Evolutionary conservation across 2,113 vertebrate species (phyloP), one percentile per base, ranked within the genome.

Genomic region (Podarcis raffonei): DNA sequence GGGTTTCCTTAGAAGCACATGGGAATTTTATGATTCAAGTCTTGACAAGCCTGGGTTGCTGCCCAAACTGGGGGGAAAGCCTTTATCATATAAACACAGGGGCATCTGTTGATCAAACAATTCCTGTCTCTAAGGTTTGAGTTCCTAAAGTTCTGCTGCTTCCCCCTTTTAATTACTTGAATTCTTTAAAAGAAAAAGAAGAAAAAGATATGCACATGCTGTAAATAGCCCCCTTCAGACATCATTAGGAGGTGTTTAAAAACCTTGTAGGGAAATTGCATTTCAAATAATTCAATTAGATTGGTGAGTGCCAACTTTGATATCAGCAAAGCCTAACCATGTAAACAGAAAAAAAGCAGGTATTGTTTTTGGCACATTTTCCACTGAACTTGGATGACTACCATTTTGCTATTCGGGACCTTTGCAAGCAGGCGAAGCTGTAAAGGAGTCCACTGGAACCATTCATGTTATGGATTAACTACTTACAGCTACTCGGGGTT

Each of bases 331-430:
- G 85, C 79, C 90, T 89, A 90, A 75, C 62, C 90, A 89, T 86
- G 87, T 81, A 91, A 91, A 95, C 4, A 92, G 62, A 22, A 80
- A 23, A 82, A 35, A 91, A 90, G 9, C 2, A 89, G 53, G 62
- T 95, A 93, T 94, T 92, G 84, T 87, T 93, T 94, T 95, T 96
- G 96, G 94, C 95, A 94, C 82, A 89, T 93, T 90, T 93, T 86
- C 42, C 83, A n/a, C 91, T 91, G 90, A 93, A 62, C 94, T 94
- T 93, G 91, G 91, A 83, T 80, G 57, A 0, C 86, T 88, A 87
- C 87, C 5, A 0, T 94, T 95, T 95, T 89, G 84, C 82, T 87
- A 88, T 76, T 89, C 77, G 92, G 76, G 90, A 93, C 91, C 77
- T 91, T 94, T 94, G 90, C 94, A 94, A 95, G 92, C 82, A 93